Conservation (phyloP, 2,797 vertebrate species). For the Lerista edwardsae region DNA sequence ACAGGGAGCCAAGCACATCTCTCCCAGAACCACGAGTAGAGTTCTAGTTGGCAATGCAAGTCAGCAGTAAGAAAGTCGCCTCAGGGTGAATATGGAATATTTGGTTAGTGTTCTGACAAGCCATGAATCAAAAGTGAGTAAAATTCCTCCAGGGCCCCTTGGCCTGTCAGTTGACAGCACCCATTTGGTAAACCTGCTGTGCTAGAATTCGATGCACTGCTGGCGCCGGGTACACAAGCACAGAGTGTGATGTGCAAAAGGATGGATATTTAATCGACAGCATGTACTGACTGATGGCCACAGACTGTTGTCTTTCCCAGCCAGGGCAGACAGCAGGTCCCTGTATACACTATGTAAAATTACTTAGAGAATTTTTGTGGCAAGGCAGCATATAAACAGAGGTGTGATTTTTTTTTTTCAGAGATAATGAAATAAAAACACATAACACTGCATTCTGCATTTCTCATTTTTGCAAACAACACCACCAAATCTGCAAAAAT, state of each 20-base stretch:
- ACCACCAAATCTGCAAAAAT: too few species aligned
- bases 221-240: neutral
- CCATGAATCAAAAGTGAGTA: slow-evolving; percentile 74
- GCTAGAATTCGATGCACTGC: slow-evolving; percentile 33
- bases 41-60: slow-evolving; percentile 62
- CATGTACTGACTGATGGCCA: neutral
- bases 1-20: neutral
- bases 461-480: too few species aligned
- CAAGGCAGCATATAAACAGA: too few species aligned
- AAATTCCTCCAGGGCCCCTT: slow-evolving; percentile 66
- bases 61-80: slow-evolving; percentile 62
- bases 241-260: slow-evolving; percentile 10
- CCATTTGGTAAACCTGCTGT: slow-evolving; percentile 59
- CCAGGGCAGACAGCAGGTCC: neutral
- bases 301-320: neutral
- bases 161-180: slow-evolving; percentile 62
- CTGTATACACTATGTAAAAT: neutral
- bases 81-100: slow-evolving; percentile 72
- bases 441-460: too few species aligned
- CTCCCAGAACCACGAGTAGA: slow-evolving; percentile 22
- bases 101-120: slow-evolving; percentile 75
- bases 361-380: too few species aligned
- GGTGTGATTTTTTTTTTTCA: too few species aligned
- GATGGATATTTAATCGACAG: slow-evolving; percentile 21
- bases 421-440: too few species aligned